A percentile compares a stretch with the other conserved stretches of the same genome.
These are phyloP conservation scores for Lineus longissimus DNA, from an alignment of 1,140 invertebrate species.

Conservation along the genomic window DNA sequence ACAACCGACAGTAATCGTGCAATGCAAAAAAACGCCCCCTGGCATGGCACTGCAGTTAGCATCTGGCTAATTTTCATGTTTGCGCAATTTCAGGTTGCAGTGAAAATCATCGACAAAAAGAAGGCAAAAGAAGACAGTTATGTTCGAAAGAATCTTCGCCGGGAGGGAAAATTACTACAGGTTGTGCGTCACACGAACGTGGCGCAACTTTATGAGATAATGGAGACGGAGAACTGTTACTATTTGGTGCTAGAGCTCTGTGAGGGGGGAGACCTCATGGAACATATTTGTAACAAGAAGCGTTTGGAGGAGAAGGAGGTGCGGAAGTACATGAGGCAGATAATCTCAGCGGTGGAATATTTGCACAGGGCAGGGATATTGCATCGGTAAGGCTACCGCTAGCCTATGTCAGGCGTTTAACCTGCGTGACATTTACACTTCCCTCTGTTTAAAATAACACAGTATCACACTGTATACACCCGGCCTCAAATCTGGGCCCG, in stretches of 20 bases:
- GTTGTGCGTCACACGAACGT: slow-evolving; percentile 47
- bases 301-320: slow-evolving; percentile 44
- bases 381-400: slow-evolving; percentile 49
- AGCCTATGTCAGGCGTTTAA: no score
- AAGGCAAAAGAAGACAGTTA: slow-evolving; percentile 46
- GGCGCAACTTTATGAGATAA: slow-evolving; percentile 45
- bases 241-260: slow-evolving; percentile 51
- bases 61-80: not conserved
- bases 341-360: slow-evolving; percentile 50
- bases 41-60: no score
- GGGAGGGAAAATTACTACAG: slow-evolving; percentile 49
- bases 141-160: slow-evolving; percentile 47
- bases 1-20: no score
- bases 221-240: slow-evolving; percentile 54
- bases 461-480: no score
- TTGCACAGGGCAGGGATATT: slow-evolving; percentile 47
- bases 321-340: slow-evolving; percentile 45
- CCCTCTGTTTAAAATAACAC: no score
- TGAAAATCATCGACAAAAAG: slow-evolving; percentile 53
- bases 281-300: slow-evolving; percentile 44
- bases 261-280: slow-evolving; percentile 49
- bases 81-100: slow-evolving; percentile 43
- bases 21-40: no score
- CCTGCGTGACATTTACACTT: not conserved
- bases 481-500: no score